Conservation (phyloP, 2,113 vertebrate genomes). For the western clawed frog (Xenopus tropicalis) region UCB_Xtro_10.0 CM004446.2:42254501-42255000, state of each 20-base stretch:
- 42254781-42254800: too few relatives aligned
- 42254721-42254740: constrained; percentile 6
- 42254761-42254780: constrained; percentile 69
- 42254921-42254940: too few relatives aligned
- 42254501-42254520: constrained; percentile 82
- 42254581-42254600: constrained; percentile 97
- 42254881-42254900: too few relatives aligned
- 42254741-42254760: constrained; percentile 47
- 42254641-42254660: constrained; percentile 75
- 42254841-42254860: too few relatives aligned
- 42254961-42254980: too few relatives aligned
- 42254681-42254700: constrained; percentile 90
- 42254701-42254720: constrained; percentile 86
- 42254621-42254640: constrained; percentile 72
- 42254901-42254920: too few relatives aligned
- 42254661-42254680: constrained; percentile 92
- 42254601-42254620: constrained; percentile 97
- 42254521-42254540: constrained; percentile 83
- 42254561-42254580: constrained; percentile 98
- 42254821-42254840: too few relatives aligned
- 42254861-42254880: too few relatives aligned
- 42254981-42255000: too few relatives aligned
- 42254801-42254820: too few relatives aligned
- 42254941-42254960: too few relatives aligned
- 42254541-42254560: constrained; percentile 98